Evolutionary conservation across 2,797 vertebrate species (phyloP), one percentile per base, ranked within the genome.

Genomic region (Danio kyathit): DNA sequence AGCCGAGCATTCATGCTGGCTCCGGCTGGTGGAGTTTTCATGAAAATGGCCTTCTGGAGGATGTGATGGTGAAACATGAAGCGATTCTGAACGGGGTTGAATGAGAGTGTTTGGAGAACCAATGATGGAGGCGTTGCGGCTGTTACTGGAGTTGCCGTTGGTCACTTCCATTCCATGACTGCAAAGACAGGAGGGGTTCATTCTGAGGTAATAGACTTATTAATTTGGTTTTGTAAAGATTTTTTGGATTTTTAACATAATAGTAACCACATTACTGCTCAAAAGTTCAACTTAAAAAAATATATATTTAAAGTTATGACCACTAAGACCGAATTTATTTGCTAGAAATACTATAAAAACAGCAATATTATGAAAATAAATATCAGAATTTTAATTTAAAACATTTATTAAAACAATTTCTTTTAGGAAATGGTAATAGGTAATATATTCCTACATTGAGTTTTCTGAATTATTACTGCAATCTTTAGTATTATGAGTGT

Each of bases 11-110:
- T 48, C 29, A 19, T 10, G 7, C 16, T 19, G 66, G 46, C 44
- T 13, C 4, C 3, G 12, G 4, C 5, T 16, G 13, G 13, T 14
- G n/a, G 17, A 5, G 2, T 92, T 90, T 81, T 81, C 90, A 1
- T 84, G 80, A 74, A 38, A 17, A 11, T 49, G n/a, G 6, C 59
- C 51, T 19, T 49, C 7, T 49, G 19, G 56, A 41, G 44, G 51
- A 76, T 38, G 11, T 64, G 78, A 17, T 5, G 73, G 17, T 52
- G 44, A 12, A 57, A 1, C 6, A 0, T 5, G 13, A 29, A 57
- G n/a, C 51, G 72, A 60, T 12, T 40, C 19, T 76, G 14, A 64
- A 60, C 10, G 46, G 6, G 72, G 10, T 17, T 80, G 69, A 57
- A 64, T 57, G 17, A 56, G 12, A 60, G 13, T 8, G 46, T 51